Conservation (phyloP, 2,113 vertebrate species). For the Melanerpes aurifrons region DNA sequence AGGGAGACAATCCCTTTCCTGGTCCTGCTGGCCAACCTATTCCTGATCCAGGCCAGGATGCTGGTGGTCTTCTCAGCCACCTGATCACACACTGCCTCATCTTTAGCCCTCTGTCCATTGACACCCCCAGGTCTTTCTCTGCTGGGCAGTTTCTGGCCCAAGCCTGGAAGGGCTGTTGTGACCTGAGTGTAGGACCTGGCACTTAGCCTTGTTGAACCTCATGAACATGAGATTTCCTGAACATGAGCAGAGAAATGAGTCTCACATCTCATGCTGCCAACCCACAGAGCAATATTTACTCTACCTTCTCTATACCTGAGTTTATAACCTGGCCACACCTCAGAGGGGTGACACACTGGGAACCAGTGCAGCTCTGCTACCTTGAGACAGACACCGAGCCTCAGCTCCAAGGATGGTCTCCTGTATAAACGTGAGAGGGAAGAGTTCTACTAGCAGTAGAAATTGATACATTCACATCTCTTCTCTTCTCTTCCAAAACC, state of each 20-base stretch:
- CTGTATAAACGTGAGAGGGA: background rate
- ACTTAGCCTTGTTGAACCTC: too few relatives aligned
- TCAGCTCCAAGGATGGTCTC: background rate
- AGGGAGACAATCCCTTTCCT: too few relatives aligned
- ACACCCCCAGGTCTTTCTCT: too few relatives aligned
- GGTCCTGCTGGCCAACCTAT: too few relatives aligned
- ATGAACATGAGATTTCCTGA: background rate
- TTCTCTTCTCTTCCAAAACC: background rate
- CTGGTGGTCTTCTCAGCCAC: too few relatives aligned
- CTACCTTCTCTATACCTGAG: background rate
- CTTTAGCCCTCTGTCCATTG: too few relatives aligned
- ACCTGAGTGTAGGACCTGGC: too few relatives aligned
- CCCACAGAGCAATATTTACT: background rate
- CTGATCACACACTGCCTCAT: too few relatives aligned
- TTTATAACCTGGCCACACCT: background rate
- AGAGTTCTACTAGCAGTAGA: background rate
- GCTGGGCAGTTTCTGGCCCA: too few relatives aligned
- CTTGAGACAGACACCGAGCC: background rate
- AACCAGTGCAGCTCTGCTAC: background rate
- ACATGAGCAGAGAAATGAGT: background rate
- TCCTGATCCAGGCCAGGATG: too few relatives aligned
- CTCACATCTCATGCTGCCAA: background rate
- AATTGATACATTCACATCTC: constrained; percentile 1
- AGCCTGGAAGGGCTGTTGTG: too few relatives aligned
- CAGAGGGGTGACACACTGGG: background rate